These are phyloP conservation scores for Gallinago undulata DNA, from an alignment of 2,113 vertebrate species.

Conservation along the genomic window DNA sequence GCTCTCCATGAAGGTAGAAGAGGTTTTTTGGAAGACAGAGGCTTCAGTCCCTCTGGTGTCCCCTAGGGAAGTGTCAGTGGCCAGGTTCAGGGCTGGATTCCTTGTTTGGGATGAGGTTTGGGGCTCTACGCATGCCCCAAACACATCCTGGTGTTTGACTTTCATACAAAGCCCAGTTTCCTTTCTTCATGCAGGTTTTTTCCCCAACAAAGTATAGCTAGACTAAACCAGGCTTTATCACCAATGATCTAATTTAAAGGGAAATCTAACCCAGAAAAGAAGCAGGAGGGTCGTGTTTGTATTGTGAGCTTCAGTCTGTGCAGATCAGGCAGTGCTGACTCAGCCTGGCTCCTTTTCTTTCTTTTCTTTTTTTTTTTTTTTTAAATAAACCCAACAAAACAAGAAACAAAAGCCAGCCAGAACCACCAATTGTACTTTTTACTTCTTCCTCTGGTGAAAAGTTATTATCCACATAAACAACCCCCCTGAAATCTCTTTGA, in stretches of 20 bases:
- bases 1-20: not conserved
- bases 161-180: no score
- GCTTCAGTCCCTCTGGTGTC: no score
- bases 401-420: not conserved
- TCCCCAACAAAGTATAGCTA: no score
- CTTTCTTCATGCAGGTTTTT: not conserved
- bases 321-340: not conserved
- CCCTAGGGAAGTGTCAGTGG: not conserved
- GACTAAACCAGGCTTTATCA: not conserved
- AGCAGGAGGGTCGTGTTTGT: not conserved
- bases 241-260: not conserved
- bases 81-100: not conserved
- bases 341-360: not conserved
- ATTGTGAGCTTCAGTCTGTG: not conserved
- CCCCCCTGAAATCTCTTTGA: not conserved
- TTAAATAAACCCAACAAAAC: not conserved
- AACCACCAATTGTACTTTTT: not conserved
- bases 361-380: no score
- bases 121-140: not conserved
- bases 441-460: not conserved
- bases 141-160: not conserved
- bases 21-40: not conserved
- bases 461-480: not conserved
- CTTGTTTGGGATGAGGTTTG: not conserved
- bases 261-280: not conserved